phyloP scores from a whole-genome alignment of 2,888 invertebrate genomes.

The Amphipyra berbera region DNA sequence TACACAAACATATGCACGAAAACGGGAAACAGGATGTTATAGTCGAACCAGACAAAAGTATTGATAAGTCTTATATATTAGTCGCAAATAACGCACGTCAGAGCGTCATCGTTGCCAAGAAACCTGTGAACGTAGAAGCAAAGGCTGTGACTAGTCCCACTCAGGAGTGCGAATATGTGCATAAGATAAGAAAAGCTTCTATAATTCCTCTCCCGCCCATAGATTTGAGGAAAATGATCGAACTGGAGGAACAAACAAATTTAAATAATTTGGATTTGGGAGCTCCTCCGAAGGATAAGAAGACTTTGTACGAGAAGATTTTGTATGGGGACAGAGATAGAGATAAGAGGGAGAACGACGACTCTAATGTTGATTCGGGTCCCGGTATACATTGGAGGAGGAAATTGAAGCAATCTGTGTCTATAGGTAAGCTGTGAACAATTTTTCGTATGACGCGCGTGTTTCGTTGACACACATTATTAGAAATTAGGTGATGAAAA shows the following conservation, averaged over 20 bases:
- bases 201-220: slow-evolving; percentile 81
- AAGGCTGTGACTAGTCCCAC: slow-evolving; percentile 60
- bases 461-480: too few species aligned
- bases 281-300: slow-evolving; percentile 79
- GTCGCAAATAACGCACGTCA: slow-evolving; percentile 85
- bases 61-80: slow-evolving; percentile 79
- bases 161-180: slow-evolving; percentile 79
- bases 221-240: slow-evolving; percentile 78
- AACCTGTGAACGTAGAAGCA: slow-evolving; percentile 61
- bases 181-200: slow-evolving; percentile 83
- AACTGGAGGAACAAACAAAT: slow-evolving; percentile 70
- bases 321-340: slow-evolving; percentile 76
- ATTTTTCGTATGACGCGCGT: background rate
- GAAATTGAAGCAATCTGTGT: slow-evolving; percentile 71
- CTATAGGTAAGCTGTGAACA: slow-evolving; percentile 47
- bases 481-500: too few species aligned
- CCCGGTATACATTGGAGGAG: slow-evolving; percentile 78
- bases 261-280: slow-evolving; percentile 70
- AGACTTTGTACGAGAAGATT: slow-evolving; percentile 84
- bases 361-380: slow-evolving; percentile 59
- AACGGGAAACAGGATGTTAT: slow-evolving; percentile 41
- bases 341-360: slow-evolving; percentile 66
- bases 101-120: slow-evolving; percentile 84
- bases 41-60: slow-evolving; percentile 32
- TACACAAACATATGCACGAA: slow-evolving; percentile 74